phyloP scores from a whole-genome alignment of 2,888 invertebrate species.

The Strigamia maritima region DNA sequence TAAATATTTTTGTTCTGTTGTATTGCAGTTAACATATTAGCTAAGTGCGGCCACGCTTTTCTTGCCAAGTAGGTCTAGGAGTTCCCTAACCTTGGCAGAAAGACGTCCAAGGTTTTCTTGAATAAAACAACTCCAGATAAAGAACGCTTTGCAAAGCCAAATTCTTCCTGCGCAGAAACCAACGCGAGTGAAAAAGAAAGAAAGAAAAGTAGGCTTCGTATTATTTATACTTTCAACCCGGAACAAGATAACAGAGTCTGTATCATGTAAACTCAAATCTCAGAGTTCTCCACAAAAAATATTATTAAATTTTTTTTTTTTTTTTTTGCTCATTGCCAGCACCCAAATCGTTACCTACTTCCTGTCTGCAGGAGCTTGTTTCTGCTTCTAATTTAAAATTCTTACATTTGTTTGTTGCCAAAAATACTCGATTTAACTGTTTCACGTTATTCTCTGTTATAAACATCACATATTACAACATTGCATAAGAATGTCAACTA shows the following conservation, averaged over 20 bases:
- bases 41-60: background rate
- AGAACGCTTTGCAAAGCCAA: background rate
- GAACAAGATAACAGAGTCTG: too few species aligned
- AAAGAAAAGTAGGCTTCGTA: background rate
- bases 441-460: too few species aligned
- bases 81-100: constrained; percentile 19
- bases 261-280: too few species aligned
- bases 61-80: constrained; percentile 11
- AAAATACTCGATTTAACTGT: too few species aligned
- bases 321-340: too few species aligned
- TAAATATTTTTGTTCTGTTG: background rate
- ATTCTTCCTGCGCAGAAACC: background rate
- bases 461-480: too few species aligned
- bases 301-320: too few species aligned
- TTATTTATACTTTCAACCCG: background rate
- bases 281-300: too few species aligned
- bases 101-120: constrained; percentile 6
- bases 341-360: too few species aligned
- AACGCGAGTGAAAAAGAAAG: background rate
- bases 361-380: too few species aligned
- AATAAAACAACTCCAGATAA: constrained; percentile 11
- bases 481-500: background rate
- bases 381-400: background rate
- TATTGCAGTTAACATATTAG: background rate
- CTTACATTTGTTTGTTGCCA: too few species aligned